Evolutionary conservation across 2,113 vertebrate genomes (phyloP).

Genomic region (Cathartes aura): DNA sequence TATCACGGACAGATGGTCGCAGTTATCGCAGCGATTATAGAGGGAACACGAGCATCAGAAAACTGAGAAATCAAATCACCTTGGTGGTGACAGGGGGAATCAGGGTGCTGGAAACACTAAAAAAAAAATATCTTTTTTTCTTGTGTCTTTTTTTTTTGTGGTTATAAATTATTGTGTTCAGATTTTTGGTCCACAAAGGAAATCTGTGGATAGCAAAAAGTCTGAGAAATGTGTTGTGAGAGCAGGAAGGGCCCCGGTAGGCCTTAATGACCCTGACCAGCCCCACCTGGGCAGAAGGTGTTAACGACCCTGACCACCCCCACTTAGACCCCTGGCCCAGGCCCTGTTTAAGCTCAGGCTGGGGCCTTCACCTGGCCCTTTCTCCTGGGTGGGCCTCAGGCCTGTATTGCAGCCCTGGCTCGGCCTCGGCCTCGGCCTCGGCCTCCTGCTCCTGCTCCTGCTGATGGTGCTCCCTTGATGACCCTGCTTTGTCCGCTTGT

Average conservation of each 20-base stretch:
- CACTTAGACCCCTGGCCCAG: neutral
- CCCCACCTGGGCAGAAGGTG: neutral
- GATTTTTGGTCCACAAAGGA: neutral
- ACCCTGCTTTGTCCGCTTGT: accelerated
- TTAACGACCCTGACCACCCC: neutral
- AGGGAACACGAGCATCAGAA: neutral
- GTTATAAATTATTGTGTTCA: neutral
- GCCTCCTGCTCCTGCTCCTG: accelerated
- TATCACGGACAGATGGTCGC: neutral
- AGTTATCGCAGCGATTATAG: accelerated
- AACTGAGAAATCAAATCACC: neutral
- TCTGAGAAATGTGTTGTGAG: neutral
- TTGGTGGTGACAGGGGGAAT: neutral
- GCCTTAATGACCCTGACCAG: neutral
- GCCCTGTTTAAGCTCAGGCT: neutral
- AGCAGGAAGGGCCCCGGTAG: accelerated
- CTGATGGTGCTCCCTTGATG: accelerated
- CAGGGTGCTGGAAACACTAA: neutral
- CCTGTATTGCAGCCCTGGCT: accelerated
- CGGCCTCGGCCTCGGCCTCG: accelerated
- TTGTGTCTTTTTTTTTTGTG: accelerated
- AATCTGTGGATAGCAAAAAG: neutral
- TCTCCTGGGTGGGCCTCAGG: accelerated
- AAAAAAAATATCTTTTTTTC: neutral
- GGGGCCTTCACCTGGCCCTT: accelerated